These are phyloP conservation scores for Coreius guichenoti DNA, from an alignment of 2,797 vertebrate species.

Conservation along the genomic window DNA sequence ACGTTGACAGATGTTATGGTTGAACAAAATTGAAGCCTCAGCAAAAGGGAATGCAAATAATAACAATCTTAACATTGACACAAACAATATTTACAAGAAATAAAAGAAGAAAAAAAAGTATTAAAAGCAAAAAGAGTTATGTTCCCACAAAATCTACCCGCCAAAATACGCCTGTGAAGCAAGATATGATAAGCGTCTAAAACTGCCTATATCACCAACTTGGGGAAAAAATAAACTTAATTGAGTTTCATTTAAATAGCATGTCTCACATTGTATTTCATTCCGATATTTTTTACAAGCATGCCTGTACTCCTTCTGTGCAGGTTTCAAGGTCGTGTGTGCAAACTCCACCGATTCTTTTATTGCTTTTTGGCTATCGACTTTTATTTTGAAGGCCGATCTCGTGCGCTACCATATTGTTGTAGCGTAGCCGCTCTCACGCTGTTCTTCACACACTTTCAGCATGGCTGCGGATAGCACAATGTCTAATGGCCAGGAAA, in stretches of 20 bases:
- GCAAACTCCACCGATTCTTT: neutral
- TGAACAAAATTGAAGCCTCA: neutral
- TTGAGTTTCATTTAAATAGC: neutral
- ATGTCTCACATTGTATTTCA: neutral
- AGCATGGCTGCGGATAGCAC: conserved; percentile 76
- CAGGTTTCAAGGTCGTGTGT: neutral
- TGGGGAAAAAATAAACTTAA: neutral
- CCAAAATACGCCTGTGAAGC: conserved; percentile 22
- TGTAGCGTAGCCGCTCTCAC: neutral
- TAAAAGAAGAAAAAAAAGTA: neutral
- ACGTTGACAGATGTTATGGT: neutral
- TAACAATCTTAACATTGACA: neutral
- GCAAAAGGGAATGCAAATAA: neutral
- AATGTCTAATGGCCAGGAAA: conserved; percentile 71
- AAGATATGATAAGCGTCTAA: neutral
- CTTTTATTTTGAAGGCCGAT: conserved; percentile 21
- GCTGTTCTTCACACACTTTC: conserved; percentile 10
- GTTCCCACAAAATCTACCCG: neutral
- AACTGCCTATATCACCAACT: too few relatives aligned
- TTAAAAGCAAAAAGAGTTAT: neutral
- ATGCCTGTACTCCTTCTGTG: too few relatives aligned
- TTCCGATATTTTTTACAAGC: neutral
- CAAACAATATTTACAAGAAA: neutral
- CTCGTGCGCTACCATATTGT: neutral
- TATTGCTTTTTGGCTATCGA: neutral